These are phyloP conservation scores for Drosophila rufa DNA, from an alignment of 1,140 invertebrate genomes.

Conservation along the genomic window DNA sequence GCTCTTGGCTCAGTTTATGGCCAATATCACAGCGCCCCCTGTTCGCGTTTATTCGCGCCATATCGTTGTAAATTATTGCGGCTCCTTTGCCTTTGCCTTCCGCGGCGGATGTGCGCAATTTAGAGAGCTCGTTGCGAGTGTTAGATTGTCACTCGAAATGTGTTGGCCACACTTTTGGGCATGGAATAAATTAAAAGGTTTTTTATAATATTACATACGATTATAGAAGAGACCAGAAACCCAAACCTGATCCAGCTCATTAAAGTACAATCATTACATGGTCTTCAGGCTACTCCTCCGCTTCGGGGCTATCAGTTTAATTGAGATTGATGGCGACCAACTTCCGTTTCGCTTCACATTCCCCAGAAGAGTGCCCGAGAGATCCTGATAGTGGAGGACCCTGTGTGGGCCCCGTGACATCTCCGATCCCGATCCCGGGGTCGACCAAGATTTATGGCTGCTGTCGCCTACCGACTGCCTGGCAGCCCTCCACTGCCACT, in stretches of 20 bases:
- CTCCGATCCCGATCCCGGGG: conserved; percentile 26
- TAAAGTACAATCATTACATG: conserved; percentile 9
- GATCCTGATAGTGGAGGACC: conserved; percentile 47
- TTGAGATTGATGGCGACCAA: conserved; percentile 75
- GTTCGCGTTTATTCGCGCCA: conserved; percentile 74
- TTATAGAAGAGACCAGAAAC: not conserved
- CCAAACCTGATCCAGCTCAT: not conserved
- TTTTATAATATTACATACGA: not conserved
- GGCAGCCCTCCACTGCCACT: conserved; percentile 29
- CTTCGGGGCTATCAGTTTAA: conserved; percentile 70
- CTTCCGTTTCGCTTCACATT: conserved; percentile 69
- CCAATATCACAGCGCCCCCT: conserved; percentile 56
- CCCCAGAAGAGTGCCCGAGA: conserved; percentile 46
- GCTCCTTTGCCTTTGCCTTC: conserved; percentile 41
- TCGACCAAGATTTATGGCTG: conserved; percentile 66
- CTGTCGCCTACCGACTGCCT: conserved; percentile 22
- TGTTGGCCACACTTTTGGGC: conserved; percentile 22
- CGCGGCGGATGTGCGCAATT: conserved; percentile 74
- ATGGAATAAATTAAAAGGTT: not conserved
- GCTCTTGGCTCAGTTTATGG: conserved; percentile 77
- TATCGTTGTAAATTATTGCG: conserved; percentile 75
- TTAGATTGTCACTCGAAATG: conserved; percentile 59
- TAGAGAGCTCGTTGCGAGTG: conserved; percentile 41
- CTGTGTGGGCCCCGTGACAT: conserved; percentile 68
- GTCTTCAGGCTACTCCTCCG: conserved; percentile 14